Evolutionary conservation across 2,113 vertebrate genomes (phyloP).

Genomic region (Mus spicilegus): DNA sequence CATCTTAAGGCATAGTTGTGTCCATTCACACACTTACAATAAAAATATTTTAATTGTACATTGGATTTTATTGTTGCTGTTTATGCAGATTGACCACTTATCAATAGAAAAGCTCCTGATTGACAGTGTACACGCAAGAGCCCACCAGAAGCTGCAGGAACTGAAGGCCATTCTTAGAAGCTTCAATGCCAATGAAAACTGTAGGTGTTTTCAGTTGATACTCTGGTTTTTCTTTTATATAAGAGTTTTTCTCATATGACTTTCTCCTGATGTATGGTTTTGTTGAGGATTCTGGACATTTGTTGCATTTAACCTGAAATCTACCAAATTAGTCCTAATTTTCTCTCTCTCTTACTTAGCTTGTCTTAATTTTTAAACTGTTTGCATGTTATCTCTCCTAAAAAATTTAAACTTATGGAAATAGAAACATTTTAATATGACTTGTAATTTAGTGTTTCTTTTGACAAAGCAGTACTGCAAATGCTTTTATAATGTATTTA

Average conservation of each 20-base stretch:
- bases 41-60: conserved; percentile 32
- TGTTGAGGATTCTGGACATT: conserved; percentile 8
- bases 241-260: conserved; percentile 28
- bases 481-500: conserved; percentile 48
- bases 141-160: conserved; percentile 98
- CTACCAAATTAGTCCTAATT: neutral
- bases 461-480: conserved; percentile 33
- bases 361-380: conserved; percentile 61
- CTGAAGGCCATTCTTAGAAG: conserved; percentile 96
- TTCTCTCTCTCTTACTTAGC: conserved; percentile 30
- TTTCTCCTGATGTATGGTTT: conserved; percentile 32
- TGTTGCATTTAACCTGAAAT: conserved; percentile 56
- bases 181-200: conserved; percentile 94
- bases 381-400: neutral
- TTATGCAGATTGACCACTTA: conserved; percentile 95
- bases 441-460: conserved; percentile 39
- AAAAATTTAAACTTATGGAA: conserved; percentile 32
- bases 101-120: conserved; percentile 99
- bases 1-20: conserved; percentile 45
- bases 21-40: conserved; percentile 46
- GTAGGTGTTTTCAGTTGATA: conserved; percentile 87
- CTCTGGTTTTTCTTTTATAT: conserved; percentile 62
- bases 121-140: conserved; percentile 97
- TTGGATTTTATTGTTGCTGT: conserved; percentile 51
- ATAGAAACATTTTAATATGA: conserved; percentile 47